phyloP scores from a whole-genome alignment of 2,888 invertebrate genomes.

The Deilephila elpenor region DNA sequence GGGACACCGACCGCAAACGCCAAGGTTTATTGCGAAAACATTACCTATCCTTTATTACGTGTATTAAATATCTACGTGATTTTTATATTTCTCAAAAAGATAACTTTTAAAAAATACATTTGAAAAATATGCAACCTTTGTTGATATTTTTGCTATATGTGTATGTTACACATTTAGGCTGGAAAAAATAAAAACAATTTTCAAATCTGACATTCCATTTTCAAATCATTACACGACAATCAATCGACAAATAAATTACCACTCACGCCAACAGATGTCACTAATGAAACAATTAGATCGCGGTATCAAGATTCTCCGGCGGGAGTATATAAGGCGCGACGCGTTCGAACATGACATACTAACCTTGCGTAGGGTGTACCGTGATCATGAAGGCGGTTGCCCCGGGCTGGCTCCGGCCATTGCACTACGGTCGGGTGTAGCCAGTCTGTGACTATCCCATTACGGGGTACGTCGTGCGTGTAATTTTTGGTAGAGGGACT shows the following conservation, averaged over 20 bases:
- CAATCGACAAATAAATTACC: neutral
- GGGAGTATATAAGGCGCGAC: conserved; percentile 52
- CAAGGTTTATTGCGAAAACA: no score
- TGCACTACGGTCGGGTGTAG: conserved; percentile 86
- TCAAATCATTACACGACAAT: neutral
- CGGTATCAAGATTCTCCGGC: conserved; percentile 59
- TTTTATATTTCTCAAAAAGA: no score
- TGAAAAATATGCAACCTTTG: no score
- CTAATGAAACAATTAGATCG: conserved; percentile 56
- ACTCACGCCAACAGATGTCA: conserved; percentile 67
- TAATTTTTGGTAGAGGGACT: conserved; percentile 87
- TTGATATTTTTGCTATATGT: no score
- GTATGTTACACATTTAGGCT: no score
- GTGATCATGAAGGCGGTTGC: conserved; percentile 89
- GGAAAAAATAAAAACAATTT: neutral
- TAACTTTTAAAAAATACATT: no score
- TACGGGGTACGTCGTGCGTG: conserved; percentile 85
- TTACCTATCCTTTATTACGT: no score
- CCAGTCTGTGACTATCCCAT: conserved; percentile 85
- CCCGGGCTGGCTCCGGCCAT: conserved; percentile 86
- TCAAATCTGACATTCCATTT: neutral
- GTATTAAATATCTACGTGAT: no score
- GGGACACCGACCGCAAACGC: no score
- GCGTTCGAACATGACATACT: conserved; percentile 69
- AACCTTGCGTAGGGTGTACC: conserved; percentile 90